Evolutionary conservation across 2,113 vertebrate species (phyloP).

Genomic region (Oenanthe melanoleuca): DNA sequence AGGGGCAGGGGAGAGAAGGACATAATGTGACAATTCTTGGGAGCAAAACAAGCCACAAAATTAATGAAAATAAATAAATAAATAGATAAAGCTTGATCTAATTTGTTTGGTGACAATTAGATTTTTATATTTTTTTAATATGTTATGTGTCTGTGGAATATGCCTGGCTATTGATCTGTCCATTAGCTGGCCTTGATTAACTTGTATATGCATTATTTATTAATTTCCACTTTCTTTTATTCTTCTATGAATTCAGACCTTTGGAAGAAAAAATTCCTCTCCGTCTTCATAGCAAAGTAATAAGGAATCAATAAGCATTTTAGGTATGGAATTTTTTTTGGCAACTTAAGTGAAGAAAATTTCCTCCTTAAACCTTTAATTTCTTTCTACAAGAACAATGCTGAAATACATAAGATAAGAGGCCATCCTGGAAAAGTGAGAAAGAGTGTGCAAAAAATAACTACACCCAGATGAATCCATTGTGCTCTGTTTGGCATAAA

Average conservation of each 20-base stretch:
- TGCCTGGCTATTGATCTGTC: neutral
- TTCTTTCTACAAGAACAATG: neutral
- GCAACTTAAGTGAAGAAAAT: neutral
- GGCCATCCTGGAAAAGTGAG: neutral
- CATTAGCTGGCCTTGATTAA: neutral
- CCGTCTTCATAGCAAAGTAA: neutral
- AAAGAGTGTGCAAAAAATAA: neutral
- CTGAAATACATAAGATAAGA: neutral
- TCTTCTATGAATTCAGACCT: neutral
- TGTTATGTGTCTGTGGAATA: neutral
- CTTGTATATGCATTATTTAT: neutral
- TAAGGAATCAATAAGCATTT: neutral
- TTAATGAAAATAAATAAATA: neutral
- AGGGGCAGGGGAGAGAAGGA: neutral
- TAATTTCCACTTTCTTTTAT: slow-evolving; percentile 7
- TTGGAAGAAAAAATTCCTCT: neutral
- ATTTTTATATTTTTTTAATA: neutral
- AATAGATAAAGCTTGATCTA: neutral
- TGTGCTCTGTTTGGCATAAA: neutral
- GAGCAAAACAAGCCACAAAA: neutral
- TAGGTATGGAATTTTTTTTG: neutral
- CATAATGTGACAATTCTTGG: neutral
- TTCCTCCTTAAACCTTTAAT: neutral
- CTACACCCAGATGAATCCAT: neutral
- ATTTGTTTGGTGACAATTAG: neutral